A percentile compares a stretch with the other conserved stretches of the same genome.
phyloP scores from a whole-genome alignment of 2,113 vertebrate species.

The Sialia sialis region DNA sequence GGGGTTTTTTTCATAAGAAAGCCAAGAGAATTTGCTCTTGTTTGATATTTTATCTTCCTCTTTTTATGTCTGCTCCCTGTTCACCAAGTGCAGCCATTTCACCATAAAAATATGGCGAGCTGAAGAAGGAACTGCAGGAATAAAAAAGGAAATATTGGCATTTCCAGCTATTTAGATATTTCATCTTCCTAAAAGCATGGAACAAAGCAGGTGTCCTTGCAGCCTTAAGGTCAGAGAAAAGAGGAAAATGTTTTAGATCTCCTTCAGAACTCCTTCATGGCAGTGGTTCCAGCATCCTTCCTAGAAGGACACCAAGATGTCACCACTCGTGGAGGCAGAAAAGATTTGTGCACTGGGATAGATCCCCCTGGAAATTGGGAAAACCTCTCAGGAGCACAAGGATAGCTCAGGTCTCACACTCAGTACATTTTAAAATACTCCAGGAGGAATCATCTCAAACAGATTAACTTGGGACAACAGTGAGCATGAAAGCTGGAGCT shows the following conservation, averaged over 20 bases:
- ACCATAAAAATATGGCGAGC: accelerated
- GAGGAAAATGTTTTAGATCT: neutral
- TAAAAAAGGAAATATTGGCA: neutral
- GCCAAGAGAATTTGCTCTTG: neutral
- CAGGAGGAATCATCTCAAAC: neutral
- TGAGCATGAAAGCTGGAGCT: neutral
- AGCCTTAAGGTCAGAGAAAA: neutral
- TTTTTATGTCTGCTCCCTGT: neutral
- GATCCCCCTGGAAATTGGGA: neutral
- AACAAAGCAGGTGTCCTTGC: neutral
- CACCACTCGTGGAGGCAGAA: neutral
- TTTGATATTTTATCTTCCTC: neutral
- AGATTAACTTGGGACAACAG: neutral
- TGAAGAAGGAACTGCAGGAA: neutral
- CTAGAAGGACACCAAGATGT: neutral
- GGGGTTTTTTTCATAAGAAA: neutral
- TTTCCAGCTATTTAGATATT: neutral
- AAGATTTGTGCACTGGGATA: neutral
- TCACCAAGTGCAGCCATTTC: neutral
- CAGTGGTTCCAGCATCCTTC: neutral
- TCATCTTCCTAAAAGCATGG: neutral
- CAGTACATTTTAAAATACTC: neutral
- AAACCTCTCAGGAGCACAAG: too few species aligned
- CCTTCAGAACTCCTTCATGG: neutral
- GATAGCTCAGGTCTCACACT: neutral